phyloP scores from a whole-genome alignment of 2,113 vertebrate species.

The Vimba vimba region DNA sequence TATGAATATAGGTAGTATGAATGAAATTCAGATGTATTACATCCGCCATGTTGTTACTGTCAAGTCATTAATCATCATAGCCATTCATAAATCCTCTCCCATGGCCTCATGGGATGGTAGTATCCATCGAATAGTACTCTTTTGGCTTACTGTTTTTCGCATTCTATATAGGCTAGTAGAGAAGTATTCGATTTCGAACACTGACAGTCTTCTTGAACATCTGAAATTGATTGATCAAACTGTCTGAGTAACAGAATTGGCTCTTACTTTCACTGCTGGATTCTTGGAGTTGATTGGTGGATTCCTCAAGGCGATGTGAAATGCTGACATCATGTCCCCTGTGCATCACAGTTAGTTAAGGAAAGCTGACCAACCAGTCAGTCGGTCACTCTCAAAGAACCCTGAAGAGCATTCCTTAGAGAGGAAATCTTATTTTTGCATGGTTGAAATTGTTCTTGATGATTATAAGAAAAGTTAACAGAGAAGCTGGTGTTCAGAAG shows the following conservation, averaged over 20 bases:
- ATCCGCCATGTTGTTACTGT: too few relatives aligned
- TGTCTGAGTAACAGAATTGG: not conserved
- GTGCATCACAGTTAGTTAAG: slow-evolving; percentile 78
- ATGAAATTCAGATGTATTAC: too few relatives aligned
- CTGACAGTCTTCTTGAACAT: not conserved
- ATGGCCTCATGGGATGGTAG: too few relatives aligned
- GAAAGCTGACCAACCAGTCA: slow-evolving; percentile 56
- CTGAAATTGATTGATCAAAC: not conserved
- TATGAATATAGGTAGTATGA: too few relatives aligned
- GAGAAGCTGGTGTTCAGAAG: not conserved
- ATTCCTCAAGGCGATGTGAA: slow-evolving; percentile 80
- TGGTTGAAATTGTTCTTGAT: not conserved
- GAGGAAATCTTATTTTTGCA: too few relatives aligned
- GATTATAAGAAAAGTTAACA: not conserved
- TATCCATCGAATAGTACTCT: too few relatives aligned
- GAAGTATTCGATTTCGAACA: too few relatives aligned
- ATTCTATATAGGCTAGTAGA: too few relatives aligned
- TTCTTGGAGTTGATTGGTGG: slow-evolving; percentile 77
- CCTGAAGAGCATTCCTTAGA: not conserved
- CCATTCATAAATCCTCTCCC: too few relatives aligned
- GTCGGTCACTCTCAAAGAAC: not conserved
- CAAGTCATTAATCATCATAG: too few relatives aligned
- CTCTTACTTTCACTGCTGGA: slow-evolving; percentile 80
- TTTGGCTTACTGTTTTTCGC: too few relatives aligned
- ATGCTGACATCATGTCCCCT: slow-evolving; percentile 83